A percentile compares a stretch with the other conserved stretches of the same genome.
Conservation (phyloP, 2,888 invertebrate genomes). For the Pandemis cinnamomeana region DNA sequence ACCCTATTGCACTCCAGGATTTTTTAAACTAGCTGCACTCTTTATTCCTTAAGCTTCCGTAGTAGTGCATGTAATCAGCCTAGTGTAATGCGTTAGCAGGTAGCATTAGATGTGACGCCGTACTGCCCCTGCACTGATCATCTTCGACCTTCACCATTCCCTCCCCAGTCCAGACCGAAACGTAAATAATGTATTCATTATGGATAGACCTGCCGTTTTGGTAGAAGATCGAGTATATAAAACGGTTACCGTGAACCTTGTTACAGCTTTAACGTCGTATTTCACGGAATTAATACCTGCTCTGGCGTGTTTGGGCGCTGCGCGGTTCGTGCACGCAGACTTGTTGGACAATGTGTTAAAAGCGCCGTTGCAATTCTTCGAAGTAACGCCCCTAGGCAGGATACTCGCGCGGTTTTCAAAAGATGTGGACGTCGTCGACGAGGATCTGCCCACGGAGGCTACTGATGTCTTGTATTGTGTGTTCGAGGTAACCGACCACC, state of each 20-base stretch:
- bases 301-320: constrained; percentile 89
- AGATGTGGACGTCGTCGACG: constrained; percentile 90
- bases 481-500: constrained; percentile 86
- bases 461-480: constrained; percentile 88
- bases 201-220: constrained; percentile 16
- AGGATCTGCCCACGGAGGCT: constrained; percentile 86
- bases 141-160: constrained; percentile 23
- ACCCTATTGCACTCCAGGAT: not conserved
- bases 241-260: constrained; percentile 63
- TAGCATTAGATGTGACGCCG: constrained; percentile 40
- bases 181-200: constrained; percentile 78
- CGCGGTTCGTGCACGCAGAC: constrained; percentile 83
- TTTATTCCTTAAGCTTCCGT: constrained; percentile 30
- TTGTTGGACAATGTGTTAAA: constrained; percentile 86
- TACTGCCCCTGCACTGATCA: constrained; percentile 44
- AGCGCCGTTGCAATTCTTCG: constrained; percentile 90
- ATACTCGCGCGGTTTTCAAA: constrained; percentile 90
- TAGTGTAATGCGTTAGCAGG: constrained; percentile 22
- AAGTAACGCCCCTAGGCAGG: constrained; percentile 90
- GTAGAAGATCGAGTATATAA: constrained; percentile 12
- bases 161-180: constrained; percentile 36
- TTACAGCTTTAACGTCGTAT: constrained; percentile 88
- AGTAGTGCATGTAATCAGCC: constrained; percentile 34
- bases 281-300: constrained; percentile 87
- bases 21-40: constrained; percentile 14